A percentile compares a stretch with the other conserved stretches of the same genome.
Conservation (phyloP, 2,113 vertebrate species). For the Mellivora capensis region DNA sequence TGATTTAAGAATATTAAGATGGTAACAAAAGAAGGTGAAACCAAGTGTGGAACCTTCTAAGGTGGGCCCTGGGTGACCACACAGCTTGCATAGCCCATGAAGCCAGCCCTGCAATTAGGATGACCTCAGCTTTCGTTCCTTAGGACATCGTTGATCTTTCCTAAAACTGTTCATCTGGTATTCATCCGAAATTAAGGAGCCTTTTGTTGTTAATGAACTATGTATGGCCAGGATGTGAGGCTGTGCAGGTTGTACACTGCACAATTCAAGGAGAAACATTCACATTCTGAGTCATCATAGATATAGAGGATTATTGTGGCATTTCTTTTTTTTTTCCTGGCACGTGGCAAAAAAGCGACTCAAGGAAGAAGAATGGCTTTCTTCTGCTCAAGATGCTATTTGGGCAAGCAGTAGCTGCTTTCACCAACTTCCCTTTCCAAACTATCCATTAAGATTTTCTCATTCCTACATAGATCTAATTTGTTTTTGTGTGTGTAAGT, state of each 20-base stretch:
- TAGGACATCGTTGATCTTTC: neutral
- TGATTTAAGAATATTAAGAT: neutral
- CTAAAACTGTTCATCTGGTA: neutral
- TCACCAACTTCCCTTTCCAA: neutral
- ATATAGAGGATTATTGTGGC: neutral
- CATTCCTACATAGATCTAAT: neutral
- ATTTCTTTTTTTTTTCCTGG: neutral
- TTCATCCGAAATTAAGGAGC: neutral
- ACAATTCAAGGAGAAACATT: neutral
- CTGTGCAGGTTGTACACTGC: no score
- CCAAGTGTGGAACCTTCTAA: neutral
- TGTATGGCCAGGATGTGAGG: neutral
- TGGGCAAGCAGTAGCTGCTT: neutral
- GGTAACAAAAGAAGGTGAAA: neutral
- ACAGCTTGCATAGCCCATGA: neutral
- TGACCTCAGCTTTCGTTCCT: neutral
- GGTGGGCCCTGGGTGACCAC: rapidly evolving
- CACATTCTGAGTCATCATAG: neutral
- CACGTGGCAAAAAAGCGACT: neutral
- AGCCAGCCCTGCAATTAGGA: neutral
- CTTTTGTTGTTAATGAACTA: neutral
- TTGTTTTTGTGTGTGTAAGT: neutral
- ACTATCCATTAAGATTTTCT: neutral
- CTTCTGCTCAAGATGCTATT: neutral
- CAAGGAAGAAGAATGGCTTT: neutral